Evolutionary conservation across 2,888 invertebrate genomes (phyloP).

Genomic region (Conistra vaccinii): DNA sequence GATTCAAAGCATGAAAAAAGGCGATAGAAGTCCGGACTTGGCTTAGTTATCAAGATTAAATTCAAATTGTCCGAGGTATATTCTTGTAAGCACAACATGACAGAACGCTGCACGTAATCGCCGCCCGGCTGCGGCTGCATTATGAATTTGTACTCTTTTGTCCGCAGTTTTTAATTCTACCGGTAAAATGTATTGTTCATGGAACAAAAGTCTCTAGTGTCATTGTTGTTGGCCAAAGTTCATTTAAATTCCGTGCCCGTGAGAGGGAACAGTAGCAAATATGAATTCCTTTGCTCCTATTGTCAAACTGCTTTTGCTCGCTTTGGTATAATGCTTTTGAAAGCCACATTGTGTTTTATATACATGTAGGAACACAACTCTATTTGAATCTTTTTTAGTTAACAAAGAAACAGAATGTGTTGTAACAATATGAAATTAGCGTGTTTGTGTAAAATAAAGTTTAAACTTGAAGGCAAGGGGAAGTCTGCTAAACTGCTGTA

Average conservation of each 20-base stretch:
- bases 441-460: slow-evolving; percentile 50
- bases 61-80: slow-evolving; percentile 36
- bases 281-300: slow-evolving; percentile 89
- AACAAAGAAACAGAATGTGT: slow-evolving; percentile 48
- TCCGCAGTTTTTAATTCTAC: slow-evolving; percentile 89
- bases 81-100: slow-evolving; percentile 42
- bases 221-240: slow-evolving; percentile 90
- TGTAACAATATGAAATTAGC: slow-evolving; percentile 48
- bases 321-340: slow-evolving; percentile 84
- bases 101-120: slow-evolving; percentile 72
- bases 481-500: slow-evolving; percentile 30
- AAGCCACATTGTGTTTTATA: slow-evolving; percentile 81
- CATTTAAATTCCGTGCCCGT: slow-evolving; percentile 89
- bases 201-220: slow-evolving; percentile 89
- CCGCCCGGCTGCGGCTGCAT: slow-evolving; percentile 82
- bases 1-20: too few relatives aligned
- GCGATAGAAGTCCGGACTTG: neutral
- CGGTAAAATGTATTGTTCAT: slow-evolving; percentile 89
- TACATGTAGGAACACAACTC: slow-evolving; percentile 65
- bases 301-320: slow-evolving; percentile 87
- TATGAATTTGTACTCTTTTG: slow-evolving; percentile 90
- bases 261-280: slow-evolving; percentile 89
- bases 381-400: slow-evolving; percentile 59
- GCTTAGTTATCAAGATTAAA: slow-evolving; percentile 20
- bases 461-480: slow-evolving; percentile 31